phyloP scores from a whole-genome alignment of 2,888 invertebrate species.

The Hecatera dysodea region DNA sequence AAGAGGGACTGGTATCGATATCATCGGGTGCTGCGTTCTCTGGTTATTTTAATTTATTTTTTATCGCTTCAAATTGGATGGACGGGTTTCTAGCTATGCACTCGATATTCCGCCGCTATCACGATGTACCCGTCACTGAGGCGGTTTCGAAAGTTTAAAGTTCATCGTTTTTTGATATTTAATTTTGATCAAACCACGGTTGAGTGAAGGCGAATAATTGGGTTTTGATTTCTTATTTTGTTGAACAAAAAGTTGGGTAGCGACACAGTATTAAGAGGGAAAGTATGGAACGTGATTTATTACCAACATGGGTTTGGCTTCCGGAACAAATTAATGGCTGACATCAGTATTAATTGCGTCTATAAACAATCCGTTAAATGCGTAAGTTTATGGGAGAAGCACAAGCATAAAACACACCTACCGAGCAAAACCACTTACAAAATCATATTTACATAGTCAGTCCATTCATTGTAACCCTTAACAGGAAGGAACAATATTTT shows the following conservation, averaged over 20 bases:
- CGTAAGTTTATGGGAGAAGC: constrained; percentile 3
- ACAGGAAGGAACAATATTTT: constrained; percentile 53
- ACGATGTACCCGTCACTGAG: constrained; percentile 79
- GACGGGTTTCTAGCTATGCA: constrained; percentile 84
- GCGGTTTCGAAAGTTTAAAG: constrained; percentile 85
- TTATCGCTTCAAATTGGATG: constrained; percentile 88
- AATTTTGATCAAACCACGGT: constrained; percentile 73
- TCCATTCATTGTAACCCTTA: constrained; percentile 43
- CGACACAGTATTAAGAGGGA: constrained; percentile 1
- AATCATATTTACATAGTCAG: constrained; percentile 45
- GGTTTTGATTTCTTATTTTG: constrained; percentile 53
- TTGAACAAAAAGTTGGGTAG: constrained; percentile 20
- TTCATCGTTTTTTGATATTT: constrained; percentile 84
- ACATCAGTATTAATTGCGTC: constrained; percentile 33
- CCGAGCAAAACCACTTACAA: constrained; percentile 17
- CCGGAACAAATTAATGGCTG: constrained; percentile 41
- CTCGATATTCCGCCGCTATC: constrained; percentile 80
- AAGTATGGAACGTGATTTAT: constrained; percentile 45
- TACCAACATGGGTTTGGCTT: constrained; percentile 33
- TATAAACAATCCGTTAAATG: constrained; percentile 32
- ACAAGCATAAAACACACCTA: constrained; percentile 26
- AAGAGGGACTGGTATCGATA: constrained; percentile 85
- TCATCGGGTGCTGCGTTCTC: constrained; percentile 81
- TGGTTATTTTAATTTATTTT: constrained; percentile 90
- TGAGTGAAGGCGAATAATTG: constrained; percentile 64